Conservation (phyloP, 2,797 vertebrate species). For the Tadarida brasiliensis region DNA sequence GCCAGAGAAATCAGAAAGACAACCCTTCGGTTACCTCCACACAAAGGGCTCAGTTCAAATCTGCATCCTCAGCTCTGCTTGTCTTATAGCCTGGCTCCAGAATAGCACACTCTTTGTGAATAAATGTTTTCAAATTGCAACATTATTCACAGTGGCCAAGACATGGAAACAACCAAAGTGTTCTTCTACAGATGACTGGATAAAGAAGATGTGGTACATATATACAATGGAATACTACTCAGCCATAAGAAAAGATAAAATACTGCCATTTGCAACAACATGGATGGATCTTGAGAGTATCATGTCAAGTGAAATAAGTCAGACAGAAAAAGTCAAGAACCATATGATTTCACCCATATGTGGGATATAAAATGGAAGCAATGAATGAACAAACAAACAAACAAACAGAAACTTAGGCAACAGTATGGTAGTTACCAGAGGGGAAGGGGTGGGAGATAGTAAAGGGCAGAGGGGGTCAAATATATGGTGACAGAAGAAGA, state of each 20-base stretch:
- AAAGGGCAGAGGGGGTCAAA: background rate
- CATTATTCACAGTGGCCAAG: background rate
- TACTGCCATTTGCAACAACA: too few relatives aligned
- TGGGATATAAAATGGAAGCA: too few relatives aligned
- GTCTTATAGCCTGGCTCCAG: background rate
- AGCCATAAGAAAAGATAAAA: too few relatives aligned
- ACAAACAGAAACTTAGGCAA: background rate
- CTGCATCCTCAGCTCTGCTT: background rate
- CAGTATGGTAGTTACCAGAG: background rate
- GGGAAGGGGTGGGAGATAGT: background rate
- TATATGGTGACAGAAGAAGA: background rate
- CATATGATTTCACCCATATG: too few relatives aligned
- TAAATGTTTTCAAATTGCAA: background rate
- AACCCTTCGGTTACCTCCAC: background rate
- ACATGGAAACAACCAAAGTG: background rate
- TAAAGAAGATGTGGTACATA: background rate
- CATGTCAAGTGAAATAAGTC: too few relatives aligned
- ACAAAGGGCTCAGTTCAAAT: background rate
- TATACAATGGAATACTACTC: background rate
- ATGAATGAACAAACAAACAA: too few relatives aligned
- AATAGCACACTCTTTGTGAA: background rate
- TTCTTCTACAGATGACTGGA: background rate
- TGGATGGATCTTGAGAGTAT: too few relatives aligned
- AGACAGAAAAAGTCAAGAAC: too few relatives aligned
- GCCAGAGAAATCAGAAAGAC: background rate